A percentile compares a stretch with the other conserved stretches of the same genome.
Evolutionary conservation across 2,888 invertebrate species (phyloP).

Genomic region (Pterostichus niger): DNA sequence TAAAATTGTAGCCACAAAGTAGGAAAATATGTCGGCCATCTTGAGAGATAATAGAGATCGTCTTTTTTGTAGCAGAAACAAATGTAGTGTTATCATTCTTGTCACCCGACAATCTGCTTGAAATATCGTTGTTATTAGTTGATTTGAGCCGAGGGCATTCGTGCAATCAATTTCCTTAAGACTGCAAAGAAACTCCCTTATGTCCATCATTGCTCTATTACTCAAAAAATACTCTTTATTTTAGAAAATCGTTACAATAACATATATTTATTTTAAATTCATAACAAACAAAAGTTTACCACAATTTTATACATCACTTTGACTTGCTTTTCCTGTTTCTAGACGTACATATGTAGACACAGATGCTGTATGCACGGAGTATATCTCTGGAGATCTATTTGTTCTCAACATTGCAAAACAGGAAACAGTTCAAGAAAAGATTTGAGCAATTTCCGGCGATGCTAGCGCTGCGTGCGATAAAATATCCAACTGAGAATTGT

Average conservation of each 20-base stretch:
- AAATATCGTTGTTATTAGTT: slow-evolving; percentile 47
- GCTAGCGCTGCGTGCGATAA: background rate
- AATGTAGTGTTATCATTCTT: slow-evolving; percentile 36
- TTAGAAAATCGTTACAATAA: background rate
- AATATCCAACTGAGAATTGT: slow-evolving; percentile 25
- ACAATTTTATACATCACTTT: no score
- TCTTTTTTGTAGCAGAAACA: slow-evolving; percentile 19
- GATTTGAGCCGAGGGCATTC: slow-evolving; percentile 38
- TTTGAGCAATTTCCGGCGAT: slow-evolving; percentile 45
- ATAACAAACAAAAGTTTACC: background rate
- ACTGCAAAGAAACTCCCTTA: background rate
- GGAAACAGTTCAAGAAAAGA: slow-evolving; percentile 48
- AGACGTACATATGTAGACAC: slow-evolving; percentile 9
- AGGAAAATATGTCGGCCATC: background rate
- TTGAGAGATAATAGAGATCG: slow-evolving; percentile 2
- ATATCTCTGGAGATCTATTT: slow-evolving; percentile 51
- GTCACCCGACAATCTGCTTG: slow-evolving; percentile 9
- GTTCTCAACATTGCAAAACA: slow-evolving; percentile 43
- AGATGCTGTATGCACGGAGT: background rate
- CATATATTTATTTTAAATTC: background rate
- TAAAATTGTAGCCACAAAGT: background rate
- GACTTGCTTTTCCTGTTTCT: background rate
- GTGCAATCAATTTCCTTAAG: slow-evolving; percentile 17
- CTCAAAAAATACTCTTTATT: background rate
- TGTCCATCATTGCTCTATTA: slow-evolving; percentile 25